Conservation (phyloP, 1,140 invertebrate genomes). For the Drosophila suzukii region DNA sequence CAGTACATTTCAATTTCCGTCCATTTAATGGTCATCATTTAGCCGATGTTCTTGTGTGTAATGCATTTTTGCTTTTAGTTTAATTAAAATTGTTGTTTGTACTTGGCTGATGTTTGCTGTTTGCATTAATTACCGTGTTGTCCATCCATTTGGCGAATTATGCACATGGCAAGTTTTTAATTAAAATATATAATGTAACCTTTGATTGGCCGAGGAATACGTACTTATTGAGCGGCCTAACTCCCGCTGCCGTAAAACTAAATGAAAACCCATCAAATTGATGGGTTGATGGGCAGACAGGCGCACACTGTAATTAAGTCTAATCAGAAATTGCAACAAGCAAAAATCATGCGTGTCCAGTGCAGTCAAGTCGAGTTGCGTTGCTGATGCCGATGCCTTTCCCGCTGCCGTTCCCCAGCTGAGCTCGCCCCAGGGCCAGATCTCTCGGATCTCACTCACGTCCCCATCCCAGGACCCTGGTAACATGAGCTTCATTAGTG, state of each 20-base stretch:
- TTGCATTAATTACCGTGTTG: constrained; percentile 76
- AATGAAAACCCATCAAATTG: constrained; percentile 76
- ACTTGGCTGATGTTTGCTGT: constrained; percentile 46
- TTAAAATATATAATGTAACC: constrained; percentile 79
- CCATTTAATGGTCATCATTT: constrained; percentile 13
- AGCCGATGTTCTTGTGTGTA: background rate
- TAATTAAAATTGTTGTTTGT: constrained; percentile 74
- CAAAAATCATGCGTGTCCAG: constrained; percentile 78
- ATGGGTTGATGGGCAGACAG: constrained; percentile 71
- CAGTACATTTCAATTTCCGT: constrained; percentile 11
- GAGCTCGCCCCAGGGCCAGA: constrained; percentile 43
- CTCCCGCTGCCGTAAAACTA: constrained; percentile 16
- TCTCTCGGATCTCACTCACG: constrained; percentile 33
- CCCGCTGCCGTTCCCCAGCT: constrained; percentile 6
- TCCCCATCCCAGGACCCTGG: constrained; percentile 25
- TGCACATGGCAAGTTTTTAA: constrained; percentile 80
- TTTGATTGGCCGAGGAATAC: constrained; percentile 62
- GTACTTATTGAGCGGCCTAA: constrained; percentile 5
- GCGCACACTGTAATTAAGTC: constrained; percentile 79
- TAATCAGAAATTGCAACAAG: constrained; percentile 82
- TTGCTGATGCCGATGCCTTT: constrained; percentile 17
- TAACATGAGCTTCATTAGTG: constrained; percentile 83
- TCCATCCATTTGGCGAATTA: constrained; percentile 79
- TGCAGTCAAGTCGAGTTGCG: constrained; percentile 45
- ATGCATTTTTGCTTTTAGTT: constrained; percentile 71